Conservation (phyloP, 2,797 vertebrate species). For the Sarcoramphus papa region DNA sequence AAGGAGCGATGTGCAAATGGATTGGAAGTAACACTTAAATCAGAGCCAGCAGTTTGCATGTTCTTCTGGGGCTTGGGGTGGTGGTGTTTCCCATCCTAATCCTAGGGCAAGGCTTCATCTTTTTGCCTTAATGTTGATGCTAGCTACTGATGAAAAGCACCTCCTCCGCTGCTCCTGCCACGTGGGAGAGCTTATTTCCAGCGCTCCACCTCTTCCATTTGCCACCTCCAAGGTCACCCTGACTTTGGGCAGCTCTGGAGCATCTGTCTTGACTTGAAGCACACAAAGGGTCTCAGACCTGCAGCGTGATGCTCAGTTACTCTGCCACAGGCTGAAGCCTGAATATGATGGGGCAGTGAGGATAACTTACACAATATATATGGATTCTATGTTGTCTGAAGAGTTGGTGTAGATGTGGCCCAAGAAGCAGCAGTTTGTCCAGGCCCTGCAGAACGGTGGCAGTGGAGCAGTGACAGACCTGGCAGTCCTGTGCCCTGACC, state of each 20-base stretch:
- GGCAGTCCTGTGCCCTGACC: not conserved
- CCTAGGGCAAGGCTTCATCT: not conserved
- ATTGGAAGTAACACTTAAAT: not conserved
- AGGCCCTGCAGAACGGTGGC: not conserved
- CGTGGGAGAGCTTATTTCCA: not conserved
- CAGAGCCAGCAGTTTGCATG: rapidly evolving
- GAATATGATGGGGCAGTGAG: not conserved
- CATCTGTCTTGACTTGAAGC: not conserved
- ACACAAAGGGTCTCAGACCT: not conserved
- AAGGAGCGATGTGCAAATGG: not conserved
- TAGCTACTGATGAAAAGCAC: not conserved
- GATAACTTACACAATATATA: not conserved
- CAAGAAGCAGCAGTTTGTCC: not conserved
- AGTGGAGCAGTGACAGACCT: not conserved
- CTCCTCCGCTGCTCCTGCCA: not conserved
- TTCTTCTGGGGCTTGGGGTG: not conserved
- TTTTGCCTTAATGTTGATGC: not conserved
- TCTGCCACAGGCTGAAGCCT: not conserved
- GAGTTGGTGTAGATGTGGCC: not conserved
- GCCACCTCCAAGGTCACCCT: not conserved
- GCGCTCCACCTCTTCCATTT: not conserved
- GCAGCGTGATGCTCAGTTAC: not conserved
- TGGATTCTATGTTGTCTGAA: not conserved
- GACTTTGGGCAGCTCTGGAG: not conserved
- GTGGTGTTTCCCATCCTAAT: not conserved